These are phyloP conservation scores for Champsocephalus gunnari DNA, from an alignment of 2,797 vertebrate species.

Conservation along the genomic window DNA sequence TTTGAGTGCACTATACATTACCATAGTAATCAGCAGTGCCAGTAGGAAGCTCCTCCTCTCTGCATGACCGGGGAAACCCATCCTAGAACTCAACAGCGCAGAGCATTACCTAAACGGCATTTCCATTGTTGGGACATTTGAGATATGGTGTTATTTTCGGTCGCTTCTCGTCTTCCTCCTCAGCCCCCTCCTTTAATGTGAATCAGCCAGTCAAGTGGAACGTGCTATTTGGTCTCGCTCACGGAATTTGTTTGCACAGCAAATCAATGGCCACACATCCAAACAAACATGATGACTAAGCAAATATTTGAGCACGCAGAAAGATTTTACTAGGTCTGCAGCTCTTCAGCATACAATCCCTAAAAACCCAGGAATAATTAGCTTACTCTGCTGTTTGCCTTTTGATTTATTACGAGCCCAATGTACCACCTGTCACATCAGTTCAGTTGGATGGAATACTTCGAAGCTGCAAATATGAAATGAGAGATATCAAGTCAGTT, in stretches of 20 bases:
- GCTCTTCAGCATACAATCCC: constrained; percentile 66
- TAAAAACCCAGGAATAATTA: constrained; percentile 76
- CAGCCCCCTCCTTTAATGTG: constrained; percentile 58
- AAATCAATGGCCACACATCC: constrained; percentile 79
- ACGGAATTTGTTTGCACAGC: constrained; percentile 74
- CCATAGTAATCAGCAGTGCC: constrained; percentile 41
- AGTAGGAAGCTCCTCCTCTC: constrained; percentile 38
- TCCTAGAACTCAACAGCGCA: background rate
- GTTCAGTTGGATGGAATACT: constrained; percentile 51
- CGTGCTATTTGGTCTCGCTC: constrained; percentile 63
- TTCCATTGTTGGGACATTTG: constrained; percentile 33
- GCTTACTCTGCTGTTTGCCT: constrained; percentile 76
- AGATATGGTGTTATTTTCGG: constrained; percentile 47
- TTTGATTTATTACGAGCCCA: constrained; percentile 70
- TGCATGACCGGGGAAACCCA: constrained; percentile 11
- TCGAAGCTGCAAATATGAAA: constrained; percentile 55
- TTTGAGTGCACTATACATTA: constrained; percentile 29
- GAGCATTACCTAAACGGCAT: constrained; percentile 12
- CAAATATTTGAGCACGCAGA: constrained; percentile 82
- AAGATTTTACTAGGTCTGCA: constrained; percentile 68
- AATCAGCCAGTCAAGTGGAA: constrained; percentile 66
- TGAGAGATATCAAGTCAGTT: constrained; percentile 28
- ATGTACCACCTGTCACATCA: constrained; percentile 72
- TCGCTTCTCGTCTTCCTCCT: constrained; percentile 43
- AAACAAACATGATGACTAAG: constrained; percentile 79